Evolutionary conservation across 2,888 invertebrate genomes (phyloP).

Genomic region (Torymus tubicola): DNA sequence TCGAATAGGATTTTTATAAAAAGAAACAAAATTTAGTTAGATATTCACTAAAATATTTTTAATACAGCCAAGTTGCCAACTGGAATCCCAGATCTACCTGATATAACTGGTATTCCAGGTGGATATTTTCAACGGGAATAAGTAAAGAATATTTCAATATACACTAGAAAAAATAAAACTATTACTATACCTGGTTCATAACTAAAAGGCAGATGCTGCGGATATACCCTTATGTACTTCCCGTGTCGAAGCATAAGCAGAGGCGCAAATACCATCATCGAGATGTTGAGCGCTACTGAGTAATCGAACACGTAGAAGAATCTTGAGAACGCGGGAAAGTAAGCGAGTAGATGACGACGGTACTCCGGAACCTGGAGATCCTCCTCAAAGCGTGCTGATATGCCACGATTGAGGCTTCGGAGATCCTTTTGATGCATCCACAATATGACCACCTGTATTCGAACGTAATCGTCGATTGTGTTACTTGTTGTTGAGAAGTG

Average conservation of each 20-base stretch:
- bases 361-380: slow-evolving; percentile 24
- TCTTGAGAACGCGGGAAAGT: slow-evolving; percentile 9
- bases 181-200: slow-evolving; percentile 42
- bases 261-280: slow-evolving; percentile 12
- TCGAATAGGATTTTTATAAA: no score
- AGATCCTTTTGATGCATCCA: neutral
- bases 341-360: slow-evolving; percentile 7
- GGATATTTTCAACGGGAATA: no score
- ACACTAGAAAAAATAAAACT: no score
- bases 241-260: slow-evolving; percentile 24
- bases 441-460: neutral
- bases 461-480: no score
- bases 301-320: slow-evolving; percentile 25
- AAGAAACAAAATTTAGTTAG: no score
- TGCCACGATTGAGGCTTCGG: slow-evolving; percentile 3
- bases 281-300: neutral
- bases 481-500: no score
- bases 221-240: slow-evolving; percentile 32
- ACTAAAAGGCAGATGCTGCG: slow-evolving; percentile 12
- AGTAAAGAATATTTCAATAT: no score
- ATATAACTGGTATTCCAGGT: no score
- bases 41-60: no score
- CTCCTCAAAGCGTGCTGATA: slow-evolving; percentile 23
- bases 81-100: no score
- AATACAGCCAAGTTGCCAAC: no score